These are phyloP conservation scores for Horisme vitalbata DNA, from an alignment of 2,888 invertebrate species.

Conservation along the genomic window DNA sequence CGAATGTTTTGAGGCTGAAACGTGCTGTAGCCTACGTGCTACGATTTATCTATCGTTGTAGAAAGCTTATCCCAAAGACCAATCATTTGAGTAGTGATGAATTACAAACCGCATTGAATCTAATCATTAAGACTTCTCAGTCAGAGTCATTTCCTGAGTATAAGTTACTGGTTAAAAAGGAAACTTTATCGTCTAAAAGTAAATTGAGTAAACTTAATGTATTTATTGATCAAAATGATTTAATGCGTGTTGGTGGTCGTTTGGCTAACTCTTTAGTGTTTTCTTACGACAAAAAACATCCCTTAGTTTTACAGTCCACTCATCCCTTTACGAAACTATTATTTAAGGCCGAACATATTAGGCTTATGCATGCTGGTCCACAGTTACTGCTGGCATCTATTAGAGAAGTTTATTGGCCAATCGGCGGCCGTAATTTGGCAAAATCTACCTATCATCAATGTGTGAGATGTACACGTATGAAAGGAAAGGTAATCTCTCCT, in stretches of 20 bases:
- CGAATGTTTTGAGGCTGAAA: slow-evolving; percentile 10
- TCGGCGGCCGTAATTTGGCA: slow-evolving; percentile 27
- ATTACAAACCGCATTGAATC: slow-evolving; percentile 5
- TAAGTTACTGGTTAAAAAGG: background rate
- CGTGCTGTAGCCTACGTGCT: slow-evolving; percentile 10
- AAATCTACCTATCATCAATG: slow-evolving; percentile 28
- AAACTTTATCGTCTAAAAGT: background rate
- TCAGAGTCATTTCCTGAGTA: slow-evolving; percentile 6
- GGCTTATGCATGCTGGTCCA: slow-evolving; percentile 21
- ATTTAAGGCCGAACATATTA: slow-evolving; percentile 13
- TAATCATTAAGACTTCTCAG: slow-evolving; percentile 5
- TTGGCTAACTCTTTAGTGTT: slow-evolving; percentile 4
- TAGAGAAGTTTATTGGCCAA: slow-evolving; percentile 21
- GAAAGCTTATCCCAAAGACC: slow-evolving; percentile 1
- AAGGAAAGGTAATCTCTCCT: slow-evolving; percentile 23
- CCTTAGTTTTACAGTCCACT: slow-evolving; percentile 21
- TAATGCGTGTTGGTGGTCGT: slow-evolving; percentile 11
- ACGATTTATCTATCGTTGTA: slow-evolving; percentile 9
- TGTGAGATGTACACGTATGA: slow-evolving; percentile 30
- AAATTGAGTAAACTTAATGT: slow-evolving; percentile 1
- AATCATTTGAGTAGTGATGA: slow-evolving; percentile 6
- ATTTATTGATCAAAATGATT: slow-evolving; percentile 1
- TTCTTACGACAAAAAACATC: slow-evolving; percentile 19
- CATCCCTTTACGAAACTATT: slow-evolving; percentile 22
- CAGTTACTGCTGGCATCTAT: slow-evolving; percentile 19